Base-by-base conservation (phyloP, 1,140 invertebrate species). In the Nasonia giraulti region DNA sequence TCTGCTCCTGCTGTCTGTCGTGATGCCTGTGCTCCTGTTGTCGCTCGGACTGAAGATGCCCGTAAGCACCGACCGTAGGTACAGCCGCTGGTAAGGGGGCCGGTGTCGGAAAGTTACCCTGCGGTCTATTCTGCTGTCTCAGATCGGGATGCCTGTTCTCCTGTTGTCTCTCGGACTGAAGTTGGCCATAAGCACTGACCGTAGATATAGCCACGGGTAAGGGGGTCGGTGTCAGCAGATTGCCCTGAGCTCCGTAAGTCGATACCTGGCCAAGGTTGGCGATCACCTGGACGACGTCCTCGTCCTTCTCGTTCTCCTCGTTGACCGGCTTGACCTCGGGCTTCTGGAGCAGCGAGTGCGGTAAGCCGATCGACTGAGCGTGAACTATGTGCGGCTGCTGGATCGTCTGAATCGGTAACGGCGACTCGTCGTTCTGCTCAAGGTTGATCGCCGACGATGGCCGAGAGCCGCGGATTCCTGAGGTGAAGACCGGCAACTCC, bases 331-430 rank as follows among this genome's bases (percentile, higher is more conserved):
- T 90, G 0, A 91, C 50, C 23, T 86, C 78, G 8, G 85, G 91
- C 89, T 77, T 88, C 76, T 87, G 93, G 90, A 83, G 91, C 91
- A 88, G 91, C 86, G 33, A 91, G 90, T 73, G 87, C 90, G 73
- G 89, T 17, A 5, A 3, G 4, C 55, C 20, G 55, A 62, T 62
- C 55, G 55, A 62, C 50, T 12, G 86, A 40, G 50, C 91, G 84
- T 75, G 92, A 90, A 78, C 91, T 87, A 85, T 93, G 91, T 89
- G 92, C 84, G 27, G 92, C 74, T 83, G 82, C 90, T 75, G 88
- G 87, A 68, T 91, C 89, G 77, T 88, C 33, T 27, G 87, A 37
- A 82, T 87, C 47, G 71, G 92, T 82, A 74, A 91, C 91, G 47
- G 92, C 86, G 20, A 91, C 91, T 85, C 85, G 40, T 86, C 81